phyloP scores from a whole-genome alignment of 1,140 invertebrate genomes.

The Platyscapa corneri region DNA sequence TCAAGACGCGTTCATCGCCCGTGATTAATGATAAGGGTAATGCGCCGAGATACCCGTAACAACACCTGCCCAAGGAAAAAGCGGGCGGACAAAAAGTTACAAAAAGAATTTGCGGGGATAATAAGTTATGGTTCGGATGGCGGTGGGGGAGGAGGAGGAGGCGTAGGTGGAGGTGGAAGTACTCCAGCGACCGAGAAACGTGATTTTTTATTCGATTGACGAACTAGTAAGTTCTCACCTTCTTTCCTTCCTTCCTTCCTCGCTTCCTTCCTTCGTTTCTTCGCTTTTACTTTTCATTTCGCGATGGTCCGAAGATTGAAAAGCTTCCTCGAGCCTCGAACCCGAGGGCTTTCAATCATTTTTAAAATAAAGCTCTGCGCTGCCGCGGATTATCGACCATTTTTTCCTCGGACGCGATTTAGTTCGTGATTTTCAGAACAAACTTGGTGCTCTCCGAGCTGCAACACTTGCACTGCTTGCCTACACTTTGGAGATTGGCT shows the following conservation, averaged over 20 bases:
- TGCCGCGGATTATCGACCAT: background rate
- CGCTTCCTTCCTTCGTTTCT: background rate
- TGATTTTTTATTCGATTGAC: constrained; percentile 19
- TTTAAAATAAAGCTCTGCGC: background rate
- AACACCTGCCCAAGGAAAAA: background rate
- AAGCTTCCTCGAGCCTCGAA: background rate
- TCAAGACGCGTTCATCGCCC: background rate
- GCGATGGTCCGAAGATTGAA: background rate
- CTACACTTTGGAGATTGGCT: background rate
- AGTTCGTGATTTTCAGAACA: background rate
- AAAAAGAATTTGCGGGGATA: background rate
- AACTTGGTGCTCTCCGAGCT: background rate
- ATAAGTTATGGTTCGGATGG: too few relatives aligned
- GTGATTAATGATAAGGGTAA: constrained; percentile 38
- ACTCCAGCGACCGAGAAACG: background rate
- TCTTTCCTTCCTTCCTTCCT: background rate
- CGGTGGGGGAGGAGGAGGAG: background rate
- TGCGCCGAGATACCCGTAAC: background rate
- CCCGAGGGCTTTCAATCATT: background rate
- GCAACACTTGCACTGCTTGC: too few relatives aligned
- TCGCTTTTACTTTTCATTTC: background rate
- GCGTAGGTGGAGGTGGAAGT: too few relatives aligned
- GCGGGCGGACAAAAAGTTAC: background rate
- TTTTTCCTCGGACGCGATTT: background rate
- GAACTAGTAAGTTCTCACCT: background rate